These are phyloP conservation scores for Myripristis jacobus DNA, from an alignment of 2,797 vertebrate species.

Conservation along the genomic window DNA sequence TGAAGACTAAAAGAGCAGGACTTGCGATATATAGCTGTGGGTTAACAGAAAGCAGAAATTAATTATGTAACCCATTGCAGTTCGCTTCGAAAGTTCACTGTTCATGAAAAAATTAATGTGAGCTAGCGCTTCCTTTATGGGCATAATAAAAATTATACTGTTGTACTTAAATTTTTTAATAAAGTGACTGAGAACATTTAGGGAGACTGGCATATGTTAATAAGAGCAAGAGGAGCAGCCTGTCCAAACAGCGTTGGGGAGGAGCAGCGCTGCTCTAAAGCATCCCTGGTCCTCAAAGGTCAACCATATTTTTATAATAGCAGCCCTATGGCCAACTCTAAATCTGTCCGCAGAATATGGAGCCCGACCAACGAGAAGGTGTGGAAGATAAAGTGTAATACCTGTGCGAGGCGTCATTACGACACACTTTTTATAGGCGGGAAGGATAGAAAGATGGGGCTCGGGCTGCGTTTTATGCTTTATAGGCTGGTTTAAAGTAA, in stretches of 20 bases:
- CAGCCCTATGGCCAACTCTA: slow-evolving; percentile 75
- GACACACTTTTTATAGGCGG: slow-evolving; percentile 63
- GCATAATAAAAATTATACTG: slow-evolving; percentile 91
- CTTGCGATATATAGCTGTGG: slow-evolving; percentile 54
- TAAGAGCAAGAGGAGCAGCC: slow-evolving; percentile 66
- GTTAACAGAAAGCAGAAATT: slow-evolving; percentile 86
- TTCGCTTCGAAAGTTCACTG: slow-evolving; percentile 91
- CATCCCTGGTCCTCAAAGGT: slow-evolving; percentile 78
- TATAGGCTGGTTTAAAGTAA: slow-evolving; percentile 54
- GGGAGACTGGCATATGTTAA: slow-evolving; percentile 92
- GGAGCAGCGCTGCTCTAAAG: slow-evolving; percentile 59
- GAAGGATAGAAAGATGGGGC: slow-evolving; percentile 46
- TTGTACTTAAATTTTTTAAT: slow-evolving; percentile 95
- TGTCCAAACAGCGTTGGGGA: slow-evolving; percentile 70
- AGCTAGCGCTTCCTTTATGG: slow-evolving; percentile 90
- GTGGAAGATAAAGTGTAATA: slow-evolving; percentile 58
- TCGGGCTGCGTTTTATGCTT: slow-evolving; percentile 43
- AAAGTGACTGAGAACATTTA: slow-evolving; percentile 92
- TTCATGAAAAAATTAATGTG: slow-evolving; percentile 90
- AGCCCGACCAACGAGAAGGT: slow-evolving; percentile 53
- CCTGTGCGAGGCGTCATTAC: slow-evolving; percentile 57
- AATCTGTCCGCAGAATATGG: slow-evolving; percentile 75
- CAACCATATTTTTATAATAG: slow-evolving; percentile 84
- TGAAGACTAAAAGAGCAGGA: slow-evolving; percentile 41
- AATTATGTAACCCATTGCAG: slow-evolving; percentile 87